Base-by-base conservation (phyloP, 2,113 vertebrate genomes). In the Phyllopteryx taeniolatus region DNA sequence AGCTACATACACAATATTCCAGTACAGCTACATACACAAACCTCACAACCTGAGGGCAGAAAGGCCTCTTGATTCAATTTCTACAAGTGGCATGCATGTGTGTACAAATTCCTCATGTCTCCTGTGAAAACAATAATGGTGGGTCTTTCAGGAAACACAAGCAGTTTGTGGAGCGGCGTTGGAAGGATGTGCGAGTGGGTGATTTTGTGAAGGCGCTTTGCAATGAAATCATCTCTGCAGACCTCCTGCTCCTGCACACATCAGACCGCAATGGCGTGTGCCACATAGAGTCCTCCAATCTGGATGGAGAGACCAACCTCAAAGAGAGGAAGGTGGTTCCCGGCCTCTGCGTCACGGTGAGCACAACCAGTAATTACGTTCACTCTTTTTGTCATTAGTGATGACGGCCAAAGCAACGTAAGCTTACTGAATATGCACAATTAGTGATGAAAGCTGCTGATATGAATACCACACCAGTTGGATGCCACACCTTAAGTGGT, bases 291-390 rank as follows among this genome's bases (percentile, higher is more conserved):
- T 98, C 96, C 0, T 89, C 96, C 86, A 98, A 92, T 83, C 90
- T 99, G 5, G 98, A 99, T 0, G 97, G 96, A 47, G 98, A 99
- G 86, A 98, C 95, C 66, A 99, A 96, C 90, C 94, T 98, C 33
- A 99, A 97, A n/a, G 96, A 96, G 81, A 94, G 95, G 68, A 90
- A 46, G 62, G 80, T 70, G 10, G 78, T 92, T 69, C 63, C 86
- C 7, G 90, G 84, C 43, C 35, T 92, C 54, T 83, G 86, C 54
- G 51, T 64, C 56, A 13, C 9, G 53, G 93, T 93, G 47, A 90
- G 90, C 8, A 27, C 14, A 19, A 63, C 60, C 8, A 14, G 0
- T 1, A 22, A 62, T 62, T 54, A 8, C 43, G 4, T 17, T 46
- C 42, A 14, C n/a, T 65, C 4, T 22, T 65, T 10, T 2, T 13